These are phyloP conservation scores for mouse (Mus musculus) DNA, from an alignment of 2,113 vertebrate genomes.

Conservation along the genomic window GRCm39 chr13:11901501-11902000, in stretches of 20 bases:
- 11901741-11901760: background rate
- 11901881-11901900: background rate
- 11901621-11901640: background rate
- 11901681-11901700: background rate
- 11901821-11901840: background rate
- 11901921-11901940: background rate
- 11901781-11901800: background rate
- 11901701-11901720: slow-evolving; percentile 6
- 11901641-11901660: background rate
- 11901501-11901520: background rate
- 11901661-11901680: background rate
- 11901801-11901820: background rate
- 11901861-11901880: background rate
- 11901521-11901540: slow-evolving; percentile 10
- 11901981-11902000: background rate
- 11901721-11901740: background rate
- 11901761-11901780: background rate
- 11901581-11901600: rapidly evolving
- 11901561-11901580: background rate
- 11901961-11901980: background rate
- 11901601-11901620: background rate
- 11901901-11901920: background rate
- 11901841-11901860: background rate
- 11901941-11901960: background rate
- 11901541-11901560: background rate